Evolutionary conservation across 2,113 vertebrate genomes (phyloP), one percentile per base, ranked within the genome.

Genomic region (Colossoma macropomum): DNA sequence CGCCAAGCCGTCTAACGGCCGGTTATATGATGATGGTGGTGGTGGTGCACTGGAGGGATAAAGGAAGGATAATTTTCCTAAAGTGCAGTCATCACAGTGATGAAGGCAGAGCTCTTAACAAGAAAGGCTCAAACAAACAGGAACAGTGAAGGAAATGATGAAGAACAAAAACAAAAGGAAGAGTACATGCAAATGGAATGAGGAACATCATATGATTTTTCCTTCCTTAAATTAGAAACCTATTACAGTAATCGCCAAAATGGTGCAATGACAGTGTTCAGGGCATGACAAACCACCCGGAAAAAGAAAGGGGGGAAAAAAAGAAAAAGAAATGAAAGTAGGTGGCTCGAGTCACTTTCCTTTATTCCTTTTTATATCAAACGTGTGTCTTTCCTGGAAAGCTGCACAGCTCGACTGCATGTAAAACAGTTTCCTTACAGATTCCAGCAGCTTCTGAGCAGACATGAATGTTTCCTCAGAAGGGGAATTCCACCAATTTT

Each of bases 171-270:
- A 69, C 16, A 21, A 68, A 17, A 32, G 6, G 65, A 2, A 34
- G 5, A 5, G 17, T 66, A 34, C 28, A 25, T 25, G 15, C 25
- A 19, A 32, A 60, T 30, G 78, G 68, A 80, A 80, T 80, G 68
- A 72, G 34, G 78, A 80, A 80, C 16, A 23, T 19, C 62, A 17
- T 1, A 59, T 41, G 50, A 1, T 8, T 41, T 60, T 34, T 25
- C 28, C 41, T 80, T 69, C 45, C 65, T 54, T 78, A 32, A 78
- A 50, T 66, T 12, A 13, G 48, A 69, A 54, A 38, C 30, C 52
- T 30, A 21, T 80, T 72, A 16, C 52, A 0, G 34, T 41, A 71
- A 71, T 15, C 5, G 16, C 9, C 17, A 66, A 66, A 32, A 0
- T 66, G 28, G 28, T 16, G 63, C 27, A 7, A 30, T 3, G 12